Conservation (phyloP, 1,140 invertebrate species). For the Lordiphosa clarofinis region DNA sequence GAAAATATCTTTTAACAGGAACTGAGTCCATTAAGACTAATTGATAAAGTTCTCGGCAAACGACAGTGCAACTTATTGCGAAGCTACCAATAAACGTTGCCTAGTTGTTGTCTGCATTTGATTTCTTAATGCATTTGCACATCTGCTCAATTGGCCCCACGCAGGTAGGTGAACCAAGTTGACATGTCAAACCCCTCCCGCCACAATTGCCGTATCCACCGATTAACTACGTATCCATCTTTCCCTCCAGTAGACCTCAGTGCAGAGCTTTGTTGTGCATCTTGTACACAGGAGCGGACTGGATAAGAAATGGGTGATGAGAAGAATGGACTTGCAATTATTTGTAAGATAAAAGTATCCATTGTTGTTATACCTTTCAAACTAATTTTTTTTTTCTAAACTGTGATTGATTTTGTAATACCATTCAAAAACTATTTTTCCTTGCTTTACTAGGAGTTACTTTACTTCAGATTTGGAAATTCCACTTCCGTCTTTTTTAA, state of each 20-base stretch:
- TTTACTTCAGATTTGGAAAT: too few relatives aligned
- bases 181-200: slow-evolving; percentile 31
- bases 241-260: neutral
- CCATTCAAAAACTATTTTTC: too few relatives aligned
- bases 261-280: slow-evolving; percentile 6
- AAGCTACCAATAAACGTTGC: slow-evolving; percentile 45
- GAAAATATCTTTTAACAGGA: slow-evolving; percentile 43
- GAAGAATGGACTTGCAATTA: too few relatives aligned
- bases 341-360: too few relatives aligned
- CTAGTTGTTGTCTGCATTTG: slow-evolving; percentile 57
- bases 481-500: too few relatives aligned
- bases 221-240: slow-evolving; percentile 50
- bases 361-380: too few relatives aligned
- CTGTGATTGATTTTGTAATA: too few relatives aligned
- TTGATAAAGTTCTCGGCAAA: slow-evolving; percentile 41
- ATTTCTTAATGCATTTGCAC: slow-evolving; percentile 65
- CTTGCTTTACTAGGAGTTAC: too few relatives aligned
- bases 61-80: slow-evolving; percentile 57
- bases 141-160: slow-evolving; percentile 34
- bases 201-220: slow-evolving; percentile 21
- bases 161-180: slow-evolving; percentile 25
- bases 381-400: too few relatives aligned
- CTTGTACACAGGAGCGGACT: neutral
- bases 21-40: slow-evolving; percentile 60
- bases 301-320: neutral